phyloP scores from a whole-genome alignment of 2,113 vertebrate species.

The Tragelaphus strepsiceros region DNA sequence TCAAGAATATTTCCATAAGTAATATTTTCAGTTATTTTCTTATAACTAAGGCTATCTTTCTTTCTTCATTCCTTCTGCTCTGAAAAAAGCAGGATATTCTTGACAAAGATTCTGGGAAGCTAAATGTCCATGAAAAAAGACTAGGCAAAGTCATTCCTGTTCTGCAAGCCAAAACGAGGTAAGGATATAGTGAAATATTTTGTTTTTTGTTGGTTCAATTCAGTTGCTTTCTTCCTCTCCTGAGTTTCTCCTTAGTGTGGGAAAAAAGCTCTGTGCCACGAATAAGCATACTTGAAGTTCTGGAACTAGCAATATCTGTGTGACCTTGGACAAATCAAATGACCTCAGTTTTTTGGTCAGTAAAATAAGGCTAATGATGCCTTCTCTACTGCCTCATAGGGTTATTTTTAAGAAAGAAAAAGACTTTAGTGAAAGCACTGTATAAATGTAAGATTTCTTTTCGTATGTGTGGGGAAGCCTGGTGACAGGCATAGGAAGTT shows the following conservation, averaged over 20 bases:
- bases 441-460: slow-evolving; percentile 26
- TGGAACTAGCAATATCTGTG: background rate
- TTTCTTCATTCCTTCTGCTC: slow-evolving; percentile 48
- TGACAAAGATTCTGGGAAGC: slow-evolving; percentile 61
- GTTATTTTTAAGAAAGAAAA: slow-evolving; percentile 45
- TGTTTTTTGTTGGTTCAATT: slow-evolving; percentile 12
- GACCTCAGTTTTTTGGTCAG: slow-evolving; percentile 10
- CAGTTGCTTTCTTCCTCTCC: background rate
- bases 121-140: slow-evolving; percentile 60
- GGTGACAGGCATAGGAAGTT: background rate
- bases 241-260: background rate
- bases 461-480: background rate
- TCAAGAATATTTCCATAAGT: slow-evolving; percentile 32
- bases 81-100: slow-evolving; percentile 49
- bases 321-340: slow-evolving; percentile 11
- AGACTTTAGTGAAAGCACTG: background rate
- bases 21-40: background rate
- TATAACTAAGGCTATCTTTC: slow-evolving; percentile 39
- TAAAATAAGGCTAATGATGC: slow-evolving; percentile 18
- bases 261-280: background rate
- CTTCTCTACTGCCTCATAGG: background rate
- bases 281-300: slow-evolving; percentile 18
- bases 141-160: slow-evolving; percentile 60
- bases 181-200: background rate
- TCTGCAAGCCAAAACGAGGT: slow-evolving; percentile 70